Percentiles rank a stretch among this genome's conserved stretches.
Evolutionary conservation across 2,888 invertebrate genomes (phyloP).

Genomic region (Antheraea assamensis): DNA sequence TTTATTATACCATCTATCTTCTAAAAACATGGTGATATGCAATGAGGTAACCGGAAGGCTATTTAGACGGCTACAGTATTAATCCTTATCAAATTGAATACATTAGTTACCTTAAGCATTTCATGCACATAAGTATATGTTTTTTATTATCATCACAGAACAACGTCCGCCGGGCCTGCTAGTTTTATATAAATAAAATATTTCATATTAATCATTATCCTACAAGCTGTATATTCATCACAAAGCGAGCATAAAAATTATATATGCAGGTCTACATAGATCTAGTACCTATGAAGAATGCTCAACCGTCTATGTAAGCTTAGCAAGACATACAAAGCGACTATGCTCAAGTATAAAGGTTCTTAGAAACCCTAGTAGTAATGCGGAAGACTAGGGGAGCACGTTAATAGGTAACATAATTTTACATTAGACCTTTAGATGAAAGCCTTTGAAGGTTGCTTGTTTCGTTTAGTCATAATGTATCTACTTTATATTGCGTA

Average conservation of each 20-base stretch:
- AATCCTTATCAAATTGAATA: no score
- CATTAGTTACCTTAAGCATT: no score
- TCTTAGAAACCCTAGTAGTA: conserved; percentile 7
- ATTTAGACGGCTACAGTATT: no score
- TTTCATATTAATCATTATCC: no score
- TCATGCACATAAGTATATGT: no score
- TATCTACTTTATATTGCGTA: background rate
- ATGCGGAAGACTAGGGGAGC: conserved; percentile 7
- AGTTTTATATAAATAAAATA: background rate
- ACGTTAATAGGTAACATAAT: conserved; percentile 1
- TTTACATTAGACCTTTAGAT: background rate
- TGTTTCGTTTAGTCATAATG: background rate
- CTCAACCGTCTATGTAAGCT: background rate
- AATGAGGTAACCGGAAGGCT: no score
- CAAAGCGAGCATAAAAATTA: background rate
- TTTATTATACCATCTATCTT: no score
- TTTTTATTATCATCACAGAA: no score
- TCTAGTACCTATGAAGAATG: background rate
- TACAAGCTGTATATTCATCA: background rate
- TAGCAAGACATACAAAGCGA: background rate
- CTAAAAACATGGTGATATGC: no score
- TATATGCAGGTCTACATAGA: background rate
- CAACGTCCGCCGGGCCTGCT: no score
- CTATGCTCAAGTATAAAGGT: background rate
- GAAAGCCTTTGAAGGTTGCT: background rate